Evolutionary conservation across 2,797 vertebrate genomes (phyloP), one percentile per base, ranked within the genome.

Genomic region (Microhierax caerulescens): DNA sequence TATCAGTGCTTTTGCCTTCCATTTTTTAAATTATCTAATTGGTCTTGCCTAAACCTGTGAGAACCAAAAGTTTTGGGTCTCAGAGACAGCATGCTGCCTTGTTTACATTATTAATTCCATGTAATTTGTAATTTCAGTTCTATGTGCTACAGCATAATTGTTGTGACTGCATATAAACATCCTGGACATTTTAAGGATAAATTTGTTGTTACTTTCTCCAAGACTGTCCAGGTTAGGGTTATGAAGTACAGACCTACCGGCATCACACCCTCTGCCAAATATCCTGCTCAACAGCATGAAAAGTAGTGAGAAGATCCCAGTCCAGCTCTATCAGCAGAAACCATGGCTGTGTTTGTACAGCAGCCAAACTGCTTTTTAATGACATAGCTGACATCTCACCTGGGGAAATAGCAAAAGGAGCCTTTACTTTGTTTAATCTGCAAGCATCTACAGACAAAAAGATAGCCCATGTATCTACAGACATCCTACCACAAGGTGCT

Each of bases 251-350:
- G 45, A 64, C 23, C 59, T n/a, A 9, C 36, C 59, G 30, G 9
- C 36, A 34, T 22, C 11, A 4, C 5, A 30, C 4, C 48, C 57
- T 32, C 53, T 67, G 67, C 5, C 65, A 68, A 11, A 10, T 19
- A 37, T 0, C 1, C 43, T 54, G 43, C 51, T 39, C 34, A 36
- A 13, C 25, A 43, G 18, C 4, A 23, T 0, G 15, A 13, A 34
- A 56, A 61, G 34, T 2, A 64, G 4, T 57, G 51, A 4, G 10
- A 15, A 7, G 30, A 37, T 2, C n/a, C 64, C 61, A 61, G 47
- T 3, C 2, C 17, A 60, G 50, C 4, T n/a, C 36, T 4, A 5
- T 11, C 20, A 57, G 65, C 59, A 92, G 79, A 86, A 90, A 60
- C 24, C 30, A 9, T 2, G 7, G 11, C 34, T 61, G 59, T 61